These are phyloP conservation scores for Megaustenia siamemsis DNA, from an alignment of 2,888 invertebrate genomes.

Conservation along the genomic window DNA sequence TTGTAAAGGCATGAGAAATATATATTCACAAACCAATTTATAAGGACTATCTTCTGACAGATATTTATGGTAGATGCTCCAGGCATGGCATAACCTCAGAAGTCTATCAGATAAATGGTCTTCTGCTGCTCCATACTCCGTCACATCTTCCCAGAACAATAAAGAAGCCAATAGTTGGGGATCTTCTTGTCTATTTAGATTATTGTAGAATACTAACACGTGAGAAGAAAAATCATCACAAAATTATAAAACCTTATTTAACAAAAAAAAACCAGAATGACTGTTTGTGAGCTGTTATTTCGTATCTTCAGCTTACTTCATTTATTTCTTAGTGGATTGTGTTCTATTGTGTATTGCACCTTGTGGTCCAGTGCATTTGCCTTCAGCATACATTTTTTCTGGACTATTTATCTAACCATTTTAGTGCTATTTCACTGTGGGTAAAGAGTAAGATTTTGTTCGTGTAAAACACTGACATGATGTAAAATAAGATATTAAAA, in stretches of 20 bases:
- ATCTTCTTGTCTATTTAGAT: conserved; percentile 64
- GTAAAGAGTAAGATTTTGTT: too few species aligned
- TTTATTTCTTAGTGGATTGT: too few species aligned
- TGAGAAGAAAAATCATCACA: background rate
- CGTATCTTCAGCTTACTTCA: too few species aligned
- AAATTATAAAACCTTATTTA: too few species aligned
- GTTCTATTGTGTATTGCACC: too few species aligned
- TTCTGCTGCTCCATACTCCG: conserved; percentile 77
- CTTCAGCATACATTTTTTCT: too few species aligned
- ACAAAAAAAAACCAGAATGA: background rate
- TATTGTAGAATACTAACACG: background rate
- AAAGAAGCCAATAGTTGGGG: conserved; percentile 67
- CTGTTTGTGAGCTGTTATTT: background rate
- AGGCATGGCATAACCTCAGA: conserved; percentile 76
- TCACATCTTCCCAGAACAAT: conserved; percentile 79
- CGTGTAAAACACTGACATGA: too few species aligned
- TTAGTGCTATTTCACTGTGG: too few species aligned
- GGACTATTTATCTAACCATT: too few species aligned
- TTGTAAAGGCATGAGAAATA: background rate
- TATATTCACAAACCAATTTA: conserved; percentile 69
- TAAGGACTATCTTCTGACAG: conserved; percentile 69
- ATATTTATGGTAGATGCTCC: conserved; percentile 78
- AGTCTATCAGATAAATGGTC: conserved; percentile 76
- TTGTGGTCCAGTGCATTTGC: too few species aligned
- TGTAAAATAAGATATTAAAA: too few species aligned